These are phyloP conservation scores for Noctilio leporinus DNA, from an alignment of 2,113 vertebrate species.

Conservation along the genomic window DNA sequence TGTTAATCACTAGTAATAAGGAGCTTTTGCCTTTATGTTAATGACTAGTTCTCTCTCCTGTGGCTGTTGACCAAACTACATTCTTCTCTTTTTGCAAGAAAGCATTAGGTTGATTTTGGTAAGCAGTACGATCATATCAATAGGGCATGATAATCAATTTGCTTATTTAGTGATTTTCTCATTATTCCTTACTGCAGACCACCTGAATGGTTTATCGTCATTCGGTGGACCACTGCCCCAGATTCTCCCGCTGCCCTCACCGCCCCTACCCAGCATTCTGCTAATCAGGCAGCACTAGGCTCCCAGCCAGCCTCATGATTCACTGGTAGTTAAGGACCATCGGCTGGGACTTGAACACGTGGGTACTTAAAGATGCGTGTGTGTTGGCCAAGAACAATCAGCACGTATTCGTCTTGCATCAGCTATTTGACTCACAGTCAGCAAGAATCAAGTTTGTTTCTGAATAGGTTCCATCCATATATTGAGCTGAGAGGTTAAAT, in stretches of 20 bases:
- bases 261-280: constrained; percentile 6
- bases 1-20: not conserved
- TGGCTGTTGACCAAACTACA: not conserved
- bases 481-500: constrained; percentile 37
- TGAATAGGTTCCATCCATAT: not conserved
- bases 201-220: constrained; percentile 25
- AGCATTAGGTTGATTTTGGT: constrained; percentile 16
- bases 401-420: constrained; percentile 7
- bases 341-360: not conserved
- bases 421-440: constrained; percentile 26
- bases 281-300: not conserved
- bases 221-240: not conserved
- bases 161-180: not conserved
- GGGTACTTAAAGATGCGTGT: constrained; percentile 29
- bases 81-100: not conserved
- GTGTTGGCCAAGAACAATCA: constrained; percentile 17
- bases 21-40: not conserved
- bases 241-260: not conserved
- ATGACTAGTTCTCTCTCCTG: not conserved
- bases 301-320: constrained; percentile 1
- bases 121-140: not conserved
- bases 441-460: constrained; percentile 34
- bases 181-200: constrained; percentile 40
- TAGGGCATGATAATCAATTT: not conserved
- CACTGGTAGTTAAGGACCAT: constrained; percentile 7